Percentiles rank a stretch among this genome's conserved stretches.
Evolutionary conservation across 2,888 invertebrate genomes (phyloP).

Genomic region (Phaedon cochleariae): DNA sequence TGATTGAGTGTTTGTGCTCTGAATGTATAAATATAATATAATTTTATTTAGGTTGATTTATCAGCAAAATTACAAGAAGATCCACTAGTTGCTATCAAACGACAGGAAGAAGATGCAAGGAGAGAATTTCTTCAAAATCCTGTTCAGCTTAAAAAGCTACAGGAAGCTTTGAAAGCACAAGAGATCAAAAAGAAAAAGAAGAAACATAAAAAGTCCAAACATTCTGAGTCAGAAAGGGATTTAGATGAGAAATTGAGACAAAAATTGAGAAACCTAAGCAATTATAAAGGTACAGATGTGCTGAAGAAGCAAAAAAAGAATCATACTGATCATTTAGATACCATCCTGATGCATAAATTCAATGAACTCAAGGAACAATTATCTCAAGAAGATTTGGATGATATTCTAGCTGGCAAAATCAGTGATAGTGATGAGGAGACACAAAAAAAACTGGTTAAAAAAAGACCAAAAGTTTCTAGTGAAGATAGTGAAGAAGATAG

Average conservation of each 20-base stretch:
- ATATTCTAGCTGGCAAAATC: slow-evolving; percentile 61
- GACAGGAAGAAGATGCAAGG: slow-evolving; percentile 87
- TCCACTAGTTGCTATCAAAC: slow-evolving; percentile 88
- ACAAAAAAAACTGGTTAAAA: slow-evolving; percentile 49
- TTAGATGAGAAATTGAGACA: slow-evolving; percentile 52
- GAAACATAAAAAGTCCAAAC: slow-evolving; percentile 57
- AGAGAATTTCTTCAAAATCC: slow-evolving; percentile 90
- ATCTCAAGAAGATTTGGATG: slow-evolving; percentile 58
- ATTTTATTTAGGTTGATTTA: slow-evolving; percentile 80
- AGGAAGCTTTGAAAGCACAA: slow-evolving; percentile 76
- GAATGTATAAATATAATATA: background rate
- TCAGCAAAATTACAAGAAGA: slow-evolving; percentile 92
- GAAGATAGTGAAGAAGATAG: slow-evolving; percentile 35
- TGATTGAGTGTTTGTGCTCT: no score
- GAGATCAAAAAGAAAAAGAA: slow-evolving; percentile 65
- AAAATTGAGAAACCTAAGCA: slow-evolving; percentile 52
- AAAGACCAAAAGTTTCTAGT: slow-evolving; percentile 45
- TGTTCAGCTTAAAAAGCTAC: slow-evolving; percentile 85
- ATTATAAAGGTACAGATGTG: slow-evolving; percentile 12
- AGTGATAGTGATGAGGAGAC: slow-evolving; percentile 37
- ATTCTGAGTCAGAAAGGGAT: slow-evolving; percentile 50
- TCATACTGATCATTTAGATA: slow-evolving; percentile 67
- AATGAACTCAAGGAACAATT: slow-evolving; percentile 70
- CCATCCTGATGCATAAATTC: slow-evolving; percentile 75
- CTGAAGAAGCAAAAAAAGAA: background rate